Percentiles rank a stretch among this genome's conserved stretches.
Conservation (phyloP, 2,888 invertebrate species). For the Scrobipalpa atriplicella region DNA sequence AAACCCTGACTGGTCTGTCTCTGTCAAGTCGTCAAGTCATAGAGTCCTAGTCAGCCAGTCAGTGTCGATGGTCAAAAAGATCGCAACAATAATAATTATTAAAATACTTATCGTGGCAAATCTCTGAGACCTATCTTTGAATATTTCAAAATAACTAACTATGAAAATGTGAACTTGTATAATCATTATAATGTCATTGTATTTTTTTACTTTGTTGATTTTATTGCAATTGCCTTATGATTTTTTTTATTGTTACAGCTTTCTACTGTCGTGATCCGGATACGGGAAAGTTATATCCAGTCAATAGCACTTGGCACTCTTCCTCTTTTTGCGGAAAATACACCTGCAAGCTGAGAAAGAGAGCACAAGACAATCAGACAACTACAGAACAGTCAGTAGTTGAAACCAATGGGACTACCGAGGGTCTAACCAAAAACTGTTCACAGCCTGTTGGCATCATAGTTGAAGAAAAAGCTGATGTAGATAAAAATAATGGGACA, state of each 20-base stretch:
- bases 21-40: too few relatives aligned
- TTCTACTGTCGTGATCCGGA: conserved; percentile 75
- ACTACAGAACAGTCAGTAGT: not conserved
- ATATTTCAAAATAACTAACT: too few relatives aligned
- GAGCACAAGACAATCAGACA: conserved; percentile 41
- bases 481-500: not conserved
- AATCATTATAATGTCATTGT: too few relatives aligned
- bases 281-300: conserved; percentile 61
- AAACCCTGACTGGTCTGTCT: too few relatives aligned
- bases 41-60: too few relatives aligned
- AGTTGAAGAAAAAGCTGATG: not conserved
- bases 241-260: conserved; percentile 54
- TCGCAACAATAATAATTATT: too few relatives aligned
- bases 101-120: too few relatives aligned
- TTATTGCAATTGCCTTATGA: not conserved
- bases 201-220: too few relatives aligned
- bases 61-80: too few relatives aligned
- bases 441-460: not conserved
- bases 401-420: not conserved
- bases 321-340: conserved; percentile 73
- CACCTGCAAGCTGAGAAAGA: conserved; percentile 63
- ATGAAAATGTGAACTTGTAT: too few relatives aligned
- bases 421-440: not conserved
- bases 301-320: conserved; percentile 71
- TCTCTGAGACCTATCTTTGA: too few relatives aligned